Percentiles rank a stretch among this genome's conserved stretches.
Conservation (phyloP, 2,113 vertebrate species). For the Podarcis muralis region DNA sequence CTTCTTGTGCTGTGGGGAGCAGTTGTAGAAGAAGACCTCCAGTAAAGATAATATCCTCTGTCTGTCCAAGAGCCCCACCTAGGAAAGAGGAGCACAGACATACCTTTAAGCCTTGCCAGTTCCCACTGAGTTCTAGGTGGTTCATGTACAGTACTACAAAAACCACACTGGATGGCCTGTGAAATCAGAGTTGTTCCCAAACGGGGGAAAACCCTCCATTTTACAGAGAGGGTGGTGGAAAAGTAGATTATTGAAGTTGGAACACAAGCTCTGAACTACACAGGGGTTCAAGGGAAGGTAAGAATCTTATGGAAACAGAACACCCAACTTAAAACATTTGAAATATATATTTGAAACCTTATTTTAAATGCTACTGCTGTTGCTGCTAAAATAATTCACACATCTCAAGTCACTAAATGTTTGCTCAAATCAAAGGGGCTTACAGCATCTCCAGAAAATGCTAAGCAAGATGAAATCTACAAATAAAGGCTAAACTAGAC, state of each 20-base stretch:
- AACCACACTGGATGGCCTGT: background rate
- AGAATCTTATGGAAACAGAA: background rate
- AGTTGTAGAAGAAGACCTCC: constrained; percentile 71
- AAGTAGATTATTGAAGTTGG: background rate
- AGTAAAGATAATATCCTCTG: constrained; percentile 69
- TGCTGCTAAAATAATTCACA: too few species aligned
- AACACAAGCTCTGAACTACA: too few species aligned
- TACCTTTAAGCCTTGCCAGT: background rate
- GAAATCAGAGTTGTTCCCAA: constrained; percentile 22
- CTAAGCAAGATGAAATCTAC: too few species aligned
- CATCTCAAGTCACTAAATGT: too few species aligned
- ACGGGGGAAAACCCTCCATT: background rate
- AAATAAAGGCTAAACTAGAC: too few species aligned
- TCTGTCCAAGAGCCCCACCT: constrained; percentile 76
- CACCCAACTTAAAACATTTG: background rate
- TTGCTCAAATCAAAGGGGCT: too few species aligned
- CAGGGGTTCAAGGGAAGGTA: too few species aligned
- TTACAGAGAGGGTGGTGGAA: background rate
- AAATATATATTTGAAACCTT: background rate
- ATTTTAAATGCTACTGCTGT: too few species aligned
- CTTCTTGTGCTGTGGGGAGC: background rate
- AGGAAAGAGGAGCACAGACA: constrained; percentile 19
- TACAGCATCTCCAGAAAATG: too few species aligned
- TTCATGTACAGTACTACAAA: constrained; percentile 13
- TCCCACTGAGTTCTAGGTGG: too few species aligned